Base-by-base conservation (phyloP, 2,797 vertebrate species). In the Hafferia zeledoni region DNA sequence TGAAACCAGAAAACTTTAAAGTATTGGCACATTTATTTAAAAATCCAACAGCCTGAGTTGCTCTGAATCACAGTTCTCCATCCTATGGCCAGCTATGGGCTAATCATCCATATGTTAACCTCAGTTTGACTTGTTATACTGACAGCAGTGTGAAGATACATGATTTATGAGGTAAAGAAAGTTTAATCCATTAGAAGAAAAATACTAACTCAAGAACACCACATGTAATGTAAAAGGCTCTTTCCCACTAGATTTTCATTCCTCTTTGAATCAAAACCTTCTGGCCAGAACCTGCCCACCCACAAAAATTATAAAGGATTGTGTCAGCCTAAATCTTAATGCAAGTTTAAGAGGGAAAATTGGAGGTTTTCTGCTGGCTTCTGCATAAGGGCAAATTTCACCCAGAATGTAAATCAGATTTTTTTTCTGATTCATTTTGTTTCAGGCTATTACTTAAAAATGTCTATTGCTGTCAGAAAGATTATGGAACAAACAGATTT, bases 121-220 rank as follows among this genome's bases (percentile, higher is more conserved):
- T 93, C 75, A 37, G n/a, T 80, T 70, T 79, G 56, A 92, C 68
- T 96, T 70, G 25, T 27, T 79, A 17, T 52, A 63, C 47, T 60
- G 78, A 83, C 70, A 93, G 47, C 27, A 67, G 43, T 16, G 27
- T 68, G 63, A 44, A 93, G 87, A 80, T 55, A 43, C 4, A 25
- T 80, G 60, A 93, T 80, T 83, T 94, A 92, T 57, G 64, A 80
- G 9, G 35, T 52, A 85, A 87, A 86, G 17, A 76, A 91, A 91
- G 39, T 61, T 81, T 43, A 82, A 74, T 65, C 20, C 37, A 27
- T 78, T 71, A 87, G 61, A 80, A 85, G 37, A 85, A 78, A 82
- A 84, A 50, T 25, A 52, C 9, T 30, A 76, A 82, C 22, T 64
- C 49, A 92, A 89, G 31, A 31, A 85, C 30, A 92, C 18, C 53